Evolutionary conservation across 2,113 vertebrate species (phyloP).

Genomic region (Crotalus horridus): DNA sequence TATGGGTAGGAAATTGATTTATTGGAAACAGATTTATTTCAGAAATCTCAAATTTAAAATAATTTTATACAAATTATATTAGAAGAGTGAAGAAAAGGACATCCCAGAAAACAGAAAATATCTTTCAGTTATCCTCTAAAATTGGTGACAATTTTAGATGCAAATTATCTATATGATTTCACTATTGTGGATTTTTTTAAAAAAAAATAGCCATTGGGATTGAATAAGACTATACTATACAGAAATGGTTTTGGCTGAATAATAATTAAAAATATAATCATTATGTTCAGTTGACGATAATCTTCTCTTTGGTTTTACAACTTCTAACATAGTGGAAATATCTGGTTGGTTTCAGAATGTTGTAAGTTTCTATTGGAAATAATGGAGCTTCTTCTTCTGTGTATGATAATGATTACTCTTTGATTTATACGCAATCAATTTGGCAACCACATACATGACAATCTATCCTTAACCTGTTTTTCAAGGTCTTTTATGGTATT

Average conservation of each 20-base stretch:
- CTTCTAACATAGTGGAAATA: neutral
- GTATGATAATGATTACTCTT: neutral
- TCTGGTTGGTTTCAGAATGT: neutral
- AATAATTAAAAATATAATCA: neutral
- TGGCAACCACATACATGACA: neutral
- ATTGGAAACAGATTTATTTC: neutral
- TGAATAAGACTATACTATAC: neutral
- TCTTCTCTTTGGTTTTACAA: neutral
- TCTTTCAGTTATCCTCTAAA: neutral
- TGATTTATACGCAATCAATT: neutral
- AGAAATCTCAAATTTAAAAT: slow-evolving; percentile 10
- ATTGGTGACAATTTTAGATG: neutral
- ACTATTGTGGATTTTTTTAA: neutral
- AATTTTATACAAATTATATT: neutral
- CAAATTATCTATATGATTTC: neutral
- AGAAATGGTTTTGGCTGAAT: neutral
- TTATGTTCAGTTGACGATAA: neutral
- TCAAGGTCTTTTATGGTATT: too few relatives aligned
- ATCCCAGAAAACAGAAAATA: neutral
- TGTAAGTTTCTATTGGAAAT: neutral
- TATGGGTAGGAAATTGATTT: neutral
- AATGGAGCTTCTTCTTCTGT: neutral
- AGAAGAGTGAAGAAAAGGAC: neutral
- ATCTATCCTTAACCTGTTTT: neutral
- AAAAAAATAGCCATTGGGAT: neutral